Base-by-base conservation (phyloP, 2,797 vertebrate species). In the Alca torda region DNA sequence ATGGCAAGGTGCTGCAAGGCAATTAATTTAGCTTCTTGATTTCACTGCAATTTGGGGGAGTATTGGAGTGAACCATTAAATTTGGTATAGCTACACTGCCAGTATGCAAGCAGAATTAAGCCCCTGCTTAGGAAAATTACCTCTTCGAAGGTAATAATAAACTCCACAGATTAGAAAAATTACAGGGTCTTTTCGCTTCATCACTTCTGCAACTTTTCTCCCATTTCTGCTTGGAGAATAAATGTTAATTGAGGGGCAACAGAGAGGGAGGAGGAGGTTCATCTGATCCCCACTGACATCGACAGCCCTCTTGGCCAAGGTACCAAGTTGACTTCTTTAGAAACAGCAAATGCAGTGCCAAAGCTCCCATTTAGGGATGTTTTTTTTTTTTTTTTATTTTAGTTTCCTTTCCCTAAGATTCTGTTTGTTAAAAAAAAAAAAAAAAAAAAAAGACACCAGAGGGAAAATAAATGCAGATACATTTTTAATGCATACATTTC, bases 401-500 rank as follows among this genome's bases (percentile, higher is more conserved):
- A 8, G 13, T 61, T 76, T 41, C 11, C 64, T 87, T 92, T 84
- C 53, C 12, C 4, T 31, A 68, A 85, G 28, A 72, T 48, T 93
- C n/a, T 61, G 7, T 69, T 84, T 43, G 43, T 43, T 41, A 41
- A 41, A 41, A 43, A 43, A 43, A 43, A 7, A 45, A 18, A 45
- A 45, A 45, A 41, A 41, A 41, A 48, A 23, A 53, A 82, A 80
- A 39, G 37, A 45, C 39, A 96, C 87, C 89, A 59, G 89, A 86
- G 89, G 93, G 96, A 91, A 96, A 94, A 93, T 85, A 94, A 83
- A 93, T 88, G 80, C 89, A 95, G 89, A 94, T 90, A 61, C 43
- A 68, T 92, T 94, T 96, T 96, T 91, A 96, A 95, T 91, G 79
- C 73, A 43, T 80, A 63, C 84, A 85, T 97, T 96, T 95, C n/a